Evolutionary conservation across 2,888 invertebrate species (phyloP).

Genomic region (Tetropium fuscum): DNA sequence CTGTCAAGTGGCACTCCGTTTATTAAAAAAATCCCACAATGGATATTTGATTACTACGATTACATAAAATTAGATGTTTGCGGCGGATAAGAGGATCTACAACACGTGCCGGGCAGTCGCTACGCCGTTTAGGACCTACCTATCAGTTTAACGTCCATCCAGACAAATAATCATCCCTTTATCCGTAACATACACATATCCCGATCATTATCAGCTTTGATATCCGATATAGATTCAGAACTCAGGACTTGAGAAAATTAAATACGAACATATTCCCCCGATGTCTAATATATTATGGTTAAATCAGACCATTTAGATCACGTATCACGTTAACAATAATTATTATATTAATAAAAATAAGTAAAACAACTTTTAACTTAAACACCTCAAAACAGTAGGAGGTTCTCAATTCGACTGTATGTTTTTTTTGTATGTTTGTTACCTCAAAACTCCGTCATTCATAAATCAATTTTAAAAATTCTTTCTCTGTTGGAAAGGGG

Average conservation of each 20-base stretch:
- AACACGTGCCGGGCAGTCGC: conserved; percentile 42
- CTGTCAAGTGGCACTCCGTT: too few species aligned
- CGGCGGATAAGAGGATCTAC: conserved; percentile 46
- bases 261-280: conserved; percentile 12
- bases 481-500: too few species aligned
- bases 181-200: conserved; percentile 19
- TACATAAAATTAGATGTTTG: conserved; percentile 48
- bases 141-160: conserved; percentile 38
- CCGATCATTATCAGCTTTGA: conserved; percentile 29
- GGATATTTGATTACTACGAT: conserved; percentile 44
- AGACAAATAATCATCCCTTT: conserved; percentile 26
- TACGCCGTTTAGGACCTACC: conserved; percentile 30
- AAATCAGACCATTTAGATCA: too few species aligned
- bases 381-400: too few species aligned
- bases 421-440: too few species aligned
- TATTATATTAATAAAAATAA: too few species aligned
- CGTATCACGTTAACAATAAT: too few species aligned
- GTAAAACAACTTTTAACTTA: too few species aligned
- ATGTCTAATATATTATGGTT: too few species aligned
- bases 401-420: too few species aligned
- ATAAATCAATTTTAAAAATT: too few species aligned
- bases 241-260: conserved; percentile 45
- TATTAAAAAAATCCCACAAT: conserved; percentile 20
- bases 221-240: conserved; percentile 10
- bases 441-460: too few species aligned